phyloP scores from a whole-genome alignment of 1,140 invertebrate species.

The Pemphigus obesinymphae region DNA sequence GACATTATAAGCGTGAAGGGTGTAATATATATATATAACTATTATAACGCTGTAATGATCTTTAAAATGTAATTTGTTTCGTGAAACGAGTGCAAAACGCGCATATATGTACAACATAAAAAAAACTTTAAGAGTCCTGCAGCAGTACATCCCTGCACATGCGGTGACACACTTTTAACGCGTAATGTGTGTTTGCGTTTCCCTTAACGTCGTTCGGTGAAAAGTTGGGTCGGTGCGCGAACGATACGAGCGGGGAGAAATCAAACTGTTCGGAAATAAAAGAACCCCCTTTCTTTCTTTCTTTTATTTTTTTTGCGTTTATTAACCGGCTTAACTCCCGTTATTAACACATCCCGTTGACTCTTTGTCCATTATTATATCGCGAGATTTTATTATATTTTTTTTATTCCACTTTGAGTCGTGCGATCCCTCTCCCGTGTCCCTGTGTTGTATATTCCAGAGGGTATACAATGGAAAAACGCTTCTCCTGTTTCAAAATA shows the following conservation, averaged over 20 bases:
- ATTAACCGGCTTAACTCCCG: slow-evolving; percentile 40
- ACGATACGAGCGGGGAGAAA: too few relatives aligned
- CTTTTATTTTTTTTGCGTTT: slow-evolving; percentile 32
- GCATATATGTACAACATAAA: too few relatives aligned
- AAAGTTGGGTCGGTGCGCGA: not conserved
- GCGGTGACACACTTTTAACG: slow-evolving; percentile 21
- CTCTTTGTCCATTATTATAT: slow-evolving; percentile 37
- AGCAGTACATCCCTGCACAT: not conserved
- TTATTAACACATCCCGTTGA: slow-evolving; percentile 41
- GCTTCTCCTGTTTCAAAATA: slow-evolving; percentile 37
- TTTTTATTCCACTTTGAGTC: slow-evolving; percentile 9
- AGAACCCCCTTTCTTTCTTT: slow-evolving; percentile 36
- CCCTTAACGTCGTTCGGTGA: slow-evolving; percentile 4
- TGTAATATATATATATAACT: too few relatives aligned
- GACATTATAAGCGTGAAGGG: too few relatives aligned
- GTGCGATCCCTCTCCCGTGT: not conserved
- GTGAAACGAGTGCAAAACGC: not conserved
- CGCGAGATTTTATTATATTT: slow-evolving; percentile 6
- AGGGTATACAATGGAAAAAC: slow-evolving; percentile 25
- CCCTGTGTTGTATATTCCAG: too few relatives aligned
- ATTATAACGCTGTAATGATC: too few relatives aligned
- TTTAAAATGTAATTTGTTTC: not conserved
- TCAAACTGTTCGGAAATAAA: slow-evolving; percentile 40
- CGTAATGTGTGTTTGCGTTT: not conserved
- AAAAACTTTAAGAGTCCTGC: not conserved